Percentiles rank a stretch among this genome's conserved stretches.
Conservation (phyloP, 23 tunicate species). For the Diplosoma virens region DNA sequence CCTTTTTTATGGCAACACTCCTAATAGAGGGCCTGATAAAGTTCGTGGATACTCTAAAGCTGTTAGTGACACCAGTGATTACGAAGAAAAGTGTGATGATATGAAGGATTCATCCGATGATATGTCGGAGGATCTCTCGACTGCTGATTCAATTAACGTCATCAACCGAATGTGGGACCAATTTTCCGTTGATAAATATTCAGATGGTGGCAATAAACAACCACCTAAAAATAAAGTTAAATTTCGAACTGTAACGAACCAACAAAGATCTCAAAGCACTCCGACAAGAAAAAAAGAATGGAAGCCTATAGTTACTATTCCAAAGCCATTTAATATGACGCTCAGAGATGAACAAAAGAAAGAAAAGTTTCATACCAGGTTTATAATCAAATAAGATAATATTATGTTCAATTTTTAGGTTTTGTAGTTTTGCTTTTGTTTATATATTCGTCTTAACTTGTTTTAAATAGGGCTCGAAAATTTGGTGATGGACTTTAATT, state of each 20-base stretch:
- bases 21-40: conserved; percentile 5
- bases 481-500: too few relatives aligned
- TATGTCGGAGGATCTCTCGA: conserved; percentile 6
- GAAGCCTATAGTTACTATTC: conserved; percentile 73
- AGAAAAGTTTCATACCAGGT: conserved; percentile 51
- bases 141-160: conserved; percentile 24
- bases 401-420: neutral
- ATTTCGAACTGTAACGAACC: neutral
- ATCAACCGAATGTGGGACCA: conserved; percentile 75
- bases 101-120: conserved; percentile 2
- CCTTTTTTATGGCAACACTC: conserved; percentile 1
- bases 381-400: neutral
- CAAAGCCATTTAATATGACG: conserved; percentile 88
- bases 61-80: neutral
- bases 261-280: conserved; percentile 55
- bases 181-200: conserved; percentile 47
- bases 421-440: too few relatives aligned
- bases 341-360: conserved; percentile 76
- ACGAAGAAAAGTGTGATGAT: conserved; percentile 11
- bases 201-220: neutral
- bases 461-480: too few relatives aligned
- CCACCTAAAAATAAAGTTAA: neutral
- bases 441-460: too few relatives aligned
- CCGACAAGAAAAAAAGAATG: conserved; percentile 46
- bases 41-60: conserved; percentile 16